A percentile compares a stretch with the other conserved stretches of the same genome.
Evolutionary conservation across 2,797 vertebrate species (phyloP).

Genomic region (Parauchenoglanis ngamensis): DNA sequence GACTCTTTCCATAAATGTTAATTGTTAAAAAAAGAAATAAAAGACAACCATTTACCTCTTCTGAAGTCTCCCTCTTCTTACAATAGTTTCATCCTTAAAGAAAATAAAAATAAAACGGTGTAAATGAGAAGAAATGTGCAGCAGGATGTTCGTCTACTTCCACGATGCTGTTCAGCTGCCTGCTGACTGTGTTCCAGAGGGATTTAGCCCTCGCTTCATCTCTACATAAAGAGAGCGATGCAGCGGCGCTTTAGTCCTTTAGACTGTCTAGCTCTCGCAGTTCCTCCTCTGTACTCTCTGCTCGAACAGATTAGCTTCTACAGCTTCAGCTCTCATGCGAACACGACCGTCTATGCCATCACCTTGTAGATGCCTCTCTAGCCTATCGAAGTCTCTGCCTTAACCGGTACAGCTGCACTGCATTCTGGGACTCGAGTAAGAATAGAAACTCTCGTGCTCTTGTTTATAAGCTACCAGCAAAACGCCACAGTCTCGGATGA

Average conservation of each 20-base stretch:
- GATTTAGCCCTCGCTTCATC: neutral
- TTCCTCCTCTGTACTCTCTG: neutral
- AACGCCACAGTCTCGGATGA: neutral
- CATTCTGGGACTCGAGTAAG: neutral
- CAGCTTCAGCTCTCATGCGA: neutral
- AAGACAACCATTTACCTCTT: constrained; percentile 71
- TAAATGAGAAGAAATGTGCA: constrained; percentile 21
- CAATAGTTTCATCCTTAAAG: constrained; percentile 72
- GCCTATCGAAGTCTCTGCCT: neutral
- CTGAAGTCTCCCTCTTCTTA: constrained; percentile 75
- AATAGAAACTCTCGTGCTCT: neutral
- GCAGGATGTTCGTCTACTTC: neutral
- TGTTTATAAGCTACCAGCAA: neutral
- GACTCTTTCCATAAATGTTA: neutral
- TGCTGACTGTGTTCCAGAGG: neutral
- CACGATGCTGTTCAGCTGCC: neutral
- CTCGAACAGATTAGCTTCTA: neutral
- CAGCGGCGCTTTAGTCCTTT: neutral
- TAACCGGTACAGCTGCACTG: neutral
- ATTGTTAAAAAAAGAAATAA: neutral
- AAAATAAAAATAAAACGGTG: constrained; percentile 19
- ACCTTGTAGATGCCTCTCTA: neutral
- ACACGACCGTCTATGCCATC: neutral
- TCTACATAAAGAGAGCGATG: neutral
- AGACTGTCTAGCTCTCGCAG: no score